Percentiles rank a stretch among this genome's conserved stretches.
phyloP scores from a whole-genome alignment of 1,140 invertebrate genomes.

The Drosophila navojoa region DNA sequence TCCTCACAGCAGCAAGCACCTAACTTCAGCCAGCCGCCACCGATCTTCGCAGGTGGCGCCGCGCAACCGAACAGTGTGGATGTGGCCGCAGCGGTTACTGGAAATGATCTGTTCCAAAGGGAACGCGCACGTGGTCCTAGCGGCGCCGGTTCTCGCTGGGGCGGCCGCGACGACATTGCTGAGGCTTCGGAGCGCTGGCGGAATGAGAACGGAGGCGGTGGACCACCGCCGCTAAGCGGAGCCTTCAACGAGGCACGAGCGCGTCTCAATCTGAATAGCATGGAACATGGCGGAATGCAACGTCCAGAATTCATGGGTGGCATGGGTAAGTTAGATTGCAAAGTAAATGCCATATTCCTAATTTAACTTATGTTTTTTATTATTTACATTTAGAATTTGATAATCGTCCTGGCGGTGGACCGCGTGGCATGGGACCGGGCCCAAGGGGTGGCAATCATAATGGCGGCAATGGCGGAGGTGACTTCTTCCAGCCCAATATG shows the following conservation, averaged over 20 bases:
- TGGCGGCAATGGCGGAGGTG: slow-evolving; percentile 56
- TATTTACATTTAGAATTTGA: slow-evolving; percentile 49
- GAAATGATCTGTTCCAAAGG: slow-evolving; percentile 65
- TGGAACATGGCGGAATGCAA: slow-evolving; percentile 64
- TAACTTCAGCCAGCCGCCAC: slow-evolving; percentile 78
- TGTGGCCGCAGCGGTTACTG: slow-evolving; percentile 37
- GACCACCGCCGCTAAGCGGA: slow-evolving; percentile 39
- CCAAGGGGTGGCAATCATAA: slow-evolving; percentile 57
- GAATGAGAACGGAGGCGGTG: slow-evolving; percentile 59
- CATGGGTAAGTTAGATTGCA: slow-evolving; percentile 39
- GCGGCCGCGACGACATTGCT: slow-evolving; percentile 61
- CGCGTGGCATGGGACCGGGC: slow-evolving; percentile 64
- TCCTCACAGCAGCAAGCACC: slow-evolving; percentile 29
- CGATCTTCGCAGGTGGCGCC: slow-evolving; percentile 36
- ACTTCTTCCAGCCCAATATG: slow-evolving; percentile 59
- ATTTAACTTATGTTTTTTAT: too few relatives aligned
- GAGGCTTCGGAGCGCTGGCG: slow-evolving; percentile 64
- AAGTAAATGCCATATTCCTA: too few relatives aligned
- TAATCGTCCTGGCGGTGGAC: slow-evolving; percentile 59
- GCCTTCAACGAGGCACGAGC: slow-evolving; percentile 70
- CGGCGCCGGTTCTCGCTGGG: slow-evolving; percentile 61
- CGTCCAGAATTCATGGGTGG: slow-evolving; percentile 62
- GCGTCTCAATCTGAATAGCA: slow-evolving; percentile 64
- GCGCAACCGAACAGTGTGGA: slow-evolving; percentile 44
- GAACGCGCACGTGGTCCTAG: slow-evolving; percentile 51